Percentiles rank a stretch among this genome's conserved stretches.
These are phyloP conservation scores for Tetramorium parvispinum DNA, from an alignment of 1,140 invertebrate genomes.

Conservation along the genomic window DNA sequence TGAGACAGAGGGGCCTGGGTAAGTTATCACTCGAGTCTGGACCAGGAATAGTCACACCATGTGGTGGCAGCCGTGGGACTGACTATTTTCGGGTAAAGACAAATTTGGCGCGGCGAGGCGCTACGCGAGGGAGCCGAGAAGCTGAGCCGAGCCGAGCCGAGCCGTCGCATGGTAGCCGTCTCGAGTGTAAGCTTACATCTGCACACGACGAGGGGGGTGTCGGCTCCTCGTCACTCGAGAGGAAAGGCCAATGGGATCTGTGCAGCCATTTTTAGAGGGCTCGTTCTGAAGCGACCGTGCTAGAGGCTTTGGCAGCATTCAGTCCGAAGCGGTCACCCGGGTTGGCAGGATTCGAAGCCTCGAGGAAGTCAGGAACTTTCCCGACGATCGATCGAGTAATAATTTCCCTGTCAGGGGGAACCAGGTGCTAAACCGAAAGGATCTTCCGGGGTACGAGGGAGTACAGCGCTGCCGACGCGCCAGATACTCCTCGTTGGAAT, in stretches of 20 bases:
- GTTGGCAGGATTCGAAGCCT: slow-evolving; percentile 71
- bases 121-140: slow-evolving; percentile 69
- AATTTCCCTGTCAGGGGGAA: not conserved
- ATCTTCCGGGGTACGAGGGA: not conserved
- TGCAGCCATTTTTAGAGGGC: slow-evolving; percentile 86
- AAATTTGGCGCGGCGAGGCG: slow-evolving; percentile 89
- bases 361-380: not conserved
- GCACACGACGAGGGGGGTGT: slow-evolving; percentile 73
- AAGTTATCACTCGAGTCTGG: slow-evolving; percentile 77
- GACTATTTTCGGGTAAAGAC: slow-evolving; percentile 93
- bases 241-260: slow-evolving; percentile 84
- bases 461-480: not conserved
- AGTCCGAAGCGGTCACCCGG: slow-evolving; percentile 83
- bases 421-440: not conserved
- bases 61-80: slow-evolving; percentile 86
- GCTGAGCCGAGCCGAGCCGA: slow-evolving; percentile 39
- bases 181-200: slow-evolving; percentile 85
- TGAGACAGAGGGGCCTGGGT: slow-evolving; percentile 71
- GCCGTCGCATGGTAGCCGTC: slow-evolving; percentile 57
- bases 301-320: slow-evolving; percentile 83
- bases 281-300: slow-evolving; percentile 79
- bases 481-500: slow-evolving; percentile 37
- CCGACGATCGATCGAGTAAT: not conserved
- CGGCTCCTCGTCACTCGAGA: slow-evolving; percentile 74
- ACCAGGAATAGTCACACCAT: slow-evolving; percentile 82